Percentiles rank a stretch among this genome's conserved stretches.
Evolutionary conservation across 2,797 vertebrate species (phyloP).

Genomic region (Xenopus petersii): DNA sequence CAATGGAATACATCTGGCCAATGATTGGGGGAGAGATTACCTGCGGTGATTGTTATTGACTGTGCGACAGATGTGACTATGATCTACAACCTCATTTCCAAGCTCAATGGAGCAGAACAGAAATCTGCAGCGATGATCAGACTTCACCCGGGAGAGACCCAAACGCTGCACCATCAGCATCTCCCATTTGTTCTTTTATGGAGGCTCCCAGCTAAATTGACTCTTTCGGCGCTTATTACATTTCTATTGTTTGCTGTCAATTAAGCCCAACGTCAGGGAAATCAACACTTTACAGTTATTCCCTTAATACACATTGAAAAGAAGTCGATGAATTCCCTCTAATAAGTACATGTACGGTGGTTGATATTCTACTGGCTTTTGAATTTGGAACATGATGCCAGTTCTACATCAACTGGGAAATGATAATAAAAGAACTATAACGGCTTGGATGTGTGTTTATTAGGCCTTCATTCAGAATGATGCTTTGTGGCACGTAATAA

Average conservation of each 20-base stretch:
- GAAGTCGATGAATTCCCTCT: too few relatives aligned
- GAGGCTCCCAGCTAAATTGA: conserved; percentile 15
- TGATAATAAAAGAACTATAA: too few relatives aligned
- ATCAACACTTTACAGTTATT: background rate
- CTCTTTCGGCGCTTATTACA: background rate
- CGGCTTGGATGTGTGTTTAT: too few relatives aligned
- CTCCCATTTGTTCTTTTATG: conserved; percentile 6
- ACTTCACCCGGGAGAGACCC: conserved; percentile 14
- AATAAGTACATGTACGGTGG: too few relatives aligned
- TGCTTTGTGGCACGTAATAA: too few relatives aligned
- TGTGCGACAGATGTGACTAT: conserved; percentile 32
- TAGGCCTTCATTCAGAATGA: too few relatives aligned
- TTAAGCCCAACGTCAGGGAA: background rate
- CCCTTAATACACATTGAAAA: background rate
- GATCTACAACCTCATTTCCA: conserved; percentile 59
- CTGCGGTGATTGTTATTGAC: conserved; percentile 46
- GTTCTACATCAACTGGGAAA: too few relatives aligned
- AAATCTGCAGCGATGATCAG: conserved; percentile 27
- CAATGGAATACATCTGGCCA: conserved; percentile 36
- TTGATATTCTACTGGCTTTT: too few relatives aligned
- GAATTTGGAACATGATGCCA: too few relatives aligned
- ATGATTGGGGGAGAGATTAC: conserved; percentile 41
- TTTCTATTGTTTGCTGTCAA: conserved; percentile 18
- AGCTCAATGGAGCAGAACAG: conserved; percentile 56
- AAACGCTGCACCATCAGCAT: conserved; percentile 9